These are phyloP conservation scores for Chloroceryle amazona DNA, from an alignment of 2,797 vertebrate genomes.

Conservation along the genomic window DNA sequence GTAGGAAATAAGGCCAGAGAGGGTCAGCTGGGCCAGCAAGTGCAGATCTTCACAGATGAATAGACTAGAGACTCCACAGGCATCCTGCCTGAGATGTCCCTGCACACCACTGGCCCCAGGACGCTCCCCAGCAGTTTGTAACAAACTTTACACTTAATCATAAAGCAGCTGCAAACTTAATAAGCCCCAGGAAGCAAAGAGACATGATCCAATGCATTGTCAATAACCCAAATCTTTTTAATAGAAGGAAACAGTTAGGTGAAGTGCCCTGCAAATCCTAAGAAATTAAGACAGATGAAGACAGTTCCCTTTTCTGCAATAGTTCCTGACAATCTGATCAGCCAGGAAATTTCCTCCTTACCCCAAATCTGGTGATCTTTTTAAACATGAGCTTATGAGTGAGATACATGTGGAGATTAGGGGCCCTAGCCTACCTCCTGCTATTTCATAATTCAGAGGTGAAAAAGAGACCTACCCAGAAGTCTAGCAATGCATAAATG, in stretches of 20 bases:
- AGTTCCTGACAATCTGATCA: not conserved
- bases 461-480: conserved; percentile 53
- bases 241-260: not conserved
- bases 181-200: not conserved
- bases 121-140: not conserved
- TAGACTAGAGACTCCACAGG: not conserved
- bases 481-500: conserved; percentile 46
- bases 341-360: not conserved
- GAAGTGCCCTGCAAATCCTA: not conserved
- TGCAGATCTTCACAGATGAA: conserved; percentile 16
- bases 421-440: not conserved
- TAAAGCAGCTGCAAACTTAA: conserved; percentile 55
- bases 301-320: not conserved
- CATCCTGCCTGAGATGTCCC: not conserved
- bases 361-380: not conserved
- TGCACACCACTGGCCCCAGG: not conserved
- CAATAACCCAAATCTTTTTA: not conserved
- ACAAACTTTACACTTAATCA: conserved; percentile 44
- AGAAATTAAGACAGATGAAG: not conserved
- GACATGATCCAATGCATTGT: not conserved
- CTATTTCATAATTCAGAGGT: conserved; percentile 17
- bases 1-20: not conserved
- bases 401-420: not conserved
- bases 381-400: not conserved
- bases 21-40: conserved; percentile 1